Conservation (phyloP, 2,888 invertebrate species). For the Netelia virgata region DNA sequence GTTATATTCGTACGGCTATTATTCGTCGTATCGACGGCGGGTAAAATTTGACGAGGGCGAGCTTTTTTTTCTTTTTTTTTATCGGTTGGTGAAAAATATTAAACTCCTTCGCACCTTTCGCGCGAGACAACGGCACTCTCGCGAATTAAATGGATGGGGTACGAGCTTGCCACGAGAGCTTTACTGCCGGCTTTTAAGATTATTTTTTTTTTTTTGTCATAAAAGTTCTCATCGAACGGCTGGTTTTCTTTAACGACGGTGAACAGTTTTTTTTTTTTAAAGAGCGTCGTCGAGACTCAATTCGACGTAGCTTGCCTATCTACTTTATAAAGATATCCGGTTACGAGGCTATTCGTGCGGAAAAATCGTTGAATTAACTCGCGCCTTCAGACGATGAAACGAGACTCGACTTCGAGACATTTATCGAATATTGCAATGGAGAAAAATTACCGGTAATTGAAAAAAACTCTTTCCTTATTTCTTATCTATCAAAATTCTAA, state of each 20-base stretch:
- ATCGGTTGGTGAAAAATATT: background rate
- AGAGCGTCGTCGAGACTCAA: background rate
- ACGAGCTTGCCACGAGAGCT: conserved; percentile 3
- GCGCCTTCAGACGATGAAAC: conserved; percentile 22
- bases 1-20: too few relatives aligned
- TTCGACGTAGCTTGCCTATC: conserved; percentile 8
- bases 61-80: background rate
- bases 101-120: conserved; percentile 34
- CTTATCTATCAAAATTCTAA: background rate
- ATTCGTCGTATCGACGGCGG: too few relatives aligned
- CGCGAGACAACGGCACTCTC: conserved; percentile 9
- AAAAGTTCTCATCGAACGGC: background rate
- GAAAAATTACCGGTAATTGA: background rate
- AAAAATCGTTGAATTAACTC: conserved; percentile 48
- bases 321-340: background rate
- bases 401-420: conserved; percentile 44
- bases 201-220: background rate
- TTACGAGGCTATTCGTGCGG: conserved; percentile 48
- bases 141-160: conserved; percentile 1
- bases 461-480: background rate
- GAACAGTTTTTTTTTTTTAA: background rate
- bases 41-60: too few relatives aligned
- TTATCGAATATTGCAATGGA: background rate
- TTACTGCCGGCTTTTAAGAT: background rate
- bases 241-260: background rate